These are phyloP conservation scores for Vombatus ursinus DNA, from an alignment of 2,113 vertebrate species.

Conservation along the genomic window DNA sequence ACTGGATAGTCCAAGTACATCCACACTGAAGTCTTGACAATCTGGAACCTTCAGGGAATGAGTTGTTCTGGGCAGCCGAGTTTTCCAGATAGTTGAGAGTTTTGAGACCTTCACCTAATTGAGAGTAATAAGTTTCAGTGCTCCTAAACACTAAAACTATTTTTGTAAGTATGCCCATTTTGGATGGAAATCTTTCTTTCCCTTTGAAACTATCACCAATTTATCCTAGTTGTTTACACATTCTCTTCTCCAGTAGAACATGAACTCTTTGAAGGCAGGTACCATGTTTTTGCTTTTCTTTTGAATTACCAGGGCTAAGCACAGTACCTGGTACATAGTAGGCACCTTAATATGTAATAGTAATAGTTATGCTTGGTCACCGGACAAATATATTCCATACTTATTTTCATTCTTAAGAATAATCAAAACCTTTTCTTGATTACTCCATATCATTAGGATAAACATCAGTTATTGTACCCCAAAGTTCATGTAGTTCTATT, in stretches of 20 bases:
- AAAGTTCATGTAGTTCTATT: background rate
- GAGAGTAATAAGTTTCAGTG: background rate
- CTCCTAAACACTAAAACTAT: background rate
- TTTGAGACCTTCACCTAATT: background rate
- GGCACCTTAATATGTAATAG: background rate
- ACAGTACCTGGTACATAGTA: background rate
- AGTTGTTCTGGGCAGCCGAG: background rate
- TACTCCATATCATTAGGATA: slow-evolving; percentile 15
- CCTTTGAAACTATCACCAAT: background rate
- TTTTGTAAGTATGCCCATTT: slow-evolving; percentile 30
- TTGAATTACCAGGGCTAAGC: background rate
- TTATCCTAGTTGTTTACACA: background rate
- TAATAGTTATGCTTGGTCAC: background rate
- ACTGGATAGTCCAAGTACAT: background rate
- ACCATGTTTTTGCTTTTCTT: background rate
- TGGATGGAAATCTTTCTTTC: slow-evolving; percentile 41
- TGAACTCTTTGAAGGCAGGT: background rate
- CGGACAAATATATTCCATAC: background rate
- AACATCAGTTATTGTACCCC: background rate
- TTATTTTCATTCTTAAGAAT: background rate
- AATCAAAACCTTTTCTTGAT: background rate
- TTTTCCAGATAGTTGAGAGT: background rate
- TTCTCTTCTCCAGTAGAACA: background rate
- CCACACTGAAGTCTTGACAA: background rate
- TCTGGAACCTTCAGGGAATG: background rate